These are phyloP conservation scores for Campopleginae sp. DNA, from an alignment of 2,888 invertebrate genomes.

Conservation along the genomic window DNA sequence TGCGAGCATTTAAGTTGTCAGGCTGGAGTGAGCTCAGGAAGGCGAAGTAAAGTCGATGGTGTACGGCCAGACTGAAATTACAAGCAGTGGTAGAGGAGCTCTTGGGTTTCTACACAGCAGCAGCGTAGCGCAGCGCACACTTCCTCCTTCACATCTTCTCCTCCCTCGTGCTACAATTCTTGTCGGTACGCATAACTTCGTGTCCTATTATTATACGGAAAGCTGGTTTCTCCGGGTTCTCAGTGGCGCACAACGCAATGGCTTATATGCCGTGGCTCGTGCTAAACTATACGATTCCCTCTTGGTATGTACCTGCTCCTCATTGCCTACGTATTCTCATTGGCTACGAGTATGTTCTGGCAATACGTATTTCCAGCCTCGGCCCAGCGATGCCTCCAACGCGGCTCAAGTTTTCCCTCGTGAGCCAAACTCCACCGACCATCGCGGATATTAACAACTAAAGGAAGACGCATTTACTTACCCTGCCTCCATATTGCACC, in stretches of 20 bases:
- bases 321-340: constrained; percentile 17
- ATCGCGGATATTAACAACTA: constrained; percentile 37
- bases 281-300: constrained; percentile 34
- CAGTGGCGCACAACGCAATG: constrained; percentile 20
- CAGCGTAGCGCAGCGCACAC: constrained; percentile 20
- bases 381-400: constrained; percentile 13
- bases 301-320: constrained; percentile 31
- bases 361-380: constrained; percentile 22
- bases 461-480: constrained; percentile 24
- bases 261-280: constrained; percentile 26
- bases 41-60: constrained; percentile 38
- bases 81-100: constrained; percentile 27
- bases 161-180: constrained; percentile 7
- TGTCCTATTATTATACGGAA: constrained; percentile 55
- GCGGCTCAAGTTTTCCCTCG: constrained; percentile 43
- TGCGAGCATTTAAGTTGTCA: constrained; percentile 46
- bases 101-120: constrained; percentile 32
- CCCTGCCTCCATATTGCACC: constrained; percentile 8
- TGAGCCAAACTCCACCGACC: constrained; percentile 14
- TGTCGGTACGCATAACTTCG: constrained; percentile 46
- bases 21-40: constrained; percentile 45
- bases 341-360: constrained; percentile 19
- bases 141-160: constrained; percentile 2
- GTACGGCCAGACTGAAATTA: constrained; percentile 49
- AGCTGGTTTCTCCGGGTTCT: constrained; percentile 42